Evolutionary conservation across 2,797 vertebrate species (phyloP).

Genomic region (Manis javanica): DNA sequence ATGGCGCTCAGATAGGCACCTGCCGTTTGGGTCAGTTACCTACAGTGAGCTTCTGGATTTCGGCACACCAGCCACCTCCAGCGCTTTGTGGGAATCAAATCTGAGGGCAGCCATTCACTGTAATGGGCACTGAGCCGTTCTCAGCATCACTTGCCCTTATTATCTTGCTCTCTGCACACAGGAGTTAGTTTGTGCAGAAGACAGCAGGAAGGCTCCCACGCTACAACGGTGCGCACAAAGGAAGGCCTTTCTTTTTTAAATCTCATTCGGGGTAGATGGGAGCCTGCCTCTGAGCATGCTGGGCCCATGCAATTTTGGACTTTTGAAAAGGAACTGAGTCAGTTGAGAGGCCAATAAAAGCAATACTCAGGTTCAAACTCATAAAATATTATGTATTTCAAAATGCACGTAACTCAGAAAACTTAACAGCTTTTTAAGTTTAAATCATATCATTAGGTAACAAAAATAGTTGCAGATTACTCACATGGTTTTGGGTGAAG

Average conservation of each 20-base stretch:
- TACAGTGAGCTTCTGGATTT: conserved; percentile 54
- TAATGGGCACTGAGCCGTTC: background rate
- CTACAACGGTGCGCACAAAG: background rate
- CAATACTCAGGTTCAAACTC: background rate
- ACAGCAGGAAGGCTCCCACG: background rate
- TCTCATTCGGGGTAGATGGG: background rate
- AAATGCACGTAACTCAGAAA: conserved; percentile 5
- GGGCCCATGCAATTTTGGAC: background rate
- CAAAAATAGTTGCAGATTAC: conserved; percentile 49
- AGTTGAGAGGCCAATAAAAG: background rate
- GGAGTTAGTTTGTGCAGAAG: background rate
- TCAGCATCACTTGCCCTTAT: background rate
- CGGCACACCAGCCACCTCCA: conserved; percentile 5
- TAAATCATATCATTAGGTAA: conserved; percentile 41
- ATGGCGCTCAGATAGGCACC: conserved; percentile 44
- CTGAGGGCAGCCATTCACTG: background rate
- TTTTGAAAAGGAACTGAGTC: conserved; percentile 18
- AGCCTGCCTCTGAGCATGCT: background rate
- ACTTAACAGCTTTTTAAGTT: background rate
- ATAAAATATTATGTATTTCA: conserved; percentile 21
- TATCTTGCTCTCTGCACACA: background rate
- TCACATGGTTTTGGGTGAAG: background rate
- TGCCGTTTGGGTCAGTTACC: conserved; percentile 46
- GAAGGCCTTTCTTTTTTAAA: background rate
- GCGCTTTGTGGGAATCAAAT: conserved; percentile 19